Evolutionary conservation across 2,888 invertebrate species (phyloP).

Genomic region (Pterobdella sp.): DNA sequence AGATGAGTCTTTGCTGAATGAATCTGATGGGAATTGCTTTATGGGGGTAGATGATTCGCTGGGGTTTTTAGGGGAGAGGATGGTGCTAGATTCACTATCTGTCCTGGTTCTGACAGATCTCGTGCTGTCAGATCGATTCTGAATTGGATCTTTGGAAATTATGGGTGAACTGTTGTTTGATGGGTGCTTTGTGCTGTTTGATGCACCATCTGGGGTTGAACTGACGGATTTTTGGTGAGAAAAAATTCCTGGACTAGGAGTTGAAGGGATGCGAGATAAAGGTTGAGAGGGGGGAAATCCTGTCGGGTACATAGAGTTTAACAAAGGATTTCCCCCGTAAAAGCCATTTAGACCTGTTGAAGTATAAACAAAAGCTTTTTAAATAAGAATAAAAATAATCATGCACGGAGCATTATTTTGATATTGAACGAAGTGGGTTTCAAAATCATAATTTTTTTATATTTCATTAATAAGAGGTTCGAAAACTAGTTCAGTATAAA

Average conservation of each 20-base stretch:
- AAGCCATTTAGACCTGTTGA: slow-evolving; percentile 19
- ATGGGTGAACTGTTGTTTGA: slow-evolving; percentile 15
- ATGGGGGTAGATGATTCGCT: slow-evolving; percentile 24
- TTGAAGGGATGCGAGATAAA: slow-evolving; percentile 33
- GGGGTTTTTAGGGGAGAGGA: slow-evolving; percentile 14
- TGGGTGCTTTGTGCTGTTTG: slow-evolving; percentile 15
- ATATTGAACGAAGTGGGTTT: too few relatives aligned
- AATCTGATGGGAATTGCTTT: neutral
- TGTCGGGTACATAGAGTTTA: slow-evolving; percentile 9
- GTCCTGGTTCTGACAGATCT: slow-evolving; percentile 24
- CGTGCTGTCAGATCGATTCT: slow-evolving; percentile 18
- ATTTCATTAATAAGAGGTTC: too few relatives aligned
- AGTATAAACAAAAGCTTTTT: too few relatives aligned
- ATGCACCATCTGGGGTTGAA: slow-evolving; percentile 22
- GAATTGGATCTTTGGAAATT: slow-evolving; percentile 9
- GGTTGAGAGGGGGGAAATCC: slow-evolving; percentile 25
- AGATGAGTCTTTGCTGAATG: neutral
- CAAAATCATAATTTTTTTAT: too few relatives aligned
- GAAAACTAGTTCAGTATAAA: too few relatives aligned
- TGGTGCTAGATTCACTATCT: slow-evolving; percentile 24
- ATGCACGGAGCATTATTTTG: too few relatives aligned
- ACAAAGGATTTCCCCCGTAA: slow-evolving; percentile 11
- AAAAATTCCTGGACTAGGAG: slow-evolving; percentile 17
- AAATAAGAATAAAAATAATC: too few relatives aligned
- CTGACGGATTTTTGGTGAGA: slow-evolving; percentile 21